Conservation (phyloP, 2,888 invertebrate genomes). For the Lutraria lutraria region DNA sequence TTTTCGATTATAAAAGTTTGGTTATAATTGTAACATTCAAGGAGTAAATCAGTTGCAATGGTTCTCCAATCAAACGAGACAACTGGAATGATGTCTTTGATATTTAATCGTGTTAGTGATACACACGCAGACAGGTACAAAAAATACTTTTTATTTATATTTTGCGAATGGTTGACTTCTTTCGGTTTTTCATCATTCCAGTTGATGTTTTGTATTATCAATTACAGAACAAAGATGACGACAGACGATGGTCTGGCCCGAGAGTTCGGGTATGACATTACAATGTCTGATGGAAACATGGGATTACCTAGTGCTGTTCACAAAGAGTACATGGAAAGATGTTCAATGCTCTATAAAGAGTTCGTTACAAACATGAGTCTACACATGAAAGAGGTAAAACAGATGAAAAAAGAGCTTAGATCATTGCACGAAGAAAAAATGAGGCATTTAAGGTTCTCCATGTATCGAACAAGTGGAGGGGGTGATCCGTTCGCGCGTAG, state of each 20-base stretch:
- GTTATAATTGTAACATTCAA: too few relatives aligned
- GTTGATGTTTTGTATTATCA: not conserved
- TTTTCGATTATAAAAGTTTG: too few relatives aligned
- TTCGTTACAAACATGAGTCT: constrained; percentile 75
- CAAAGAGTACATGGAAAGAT: constrained; percentile 74
- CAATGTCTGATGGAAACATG: constrained; percentile 76
- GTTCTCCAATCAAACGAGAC: too few relatives aligned
- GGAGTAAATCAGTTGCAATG: too few relatives aligned
- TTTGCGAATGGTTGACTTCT: too few relatives aligned
- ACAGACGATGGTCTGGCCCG: constrained; percentile 65
- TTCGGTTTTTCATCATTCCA: not conserved
- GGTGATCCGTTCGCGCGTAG: constrained; percentile 58
- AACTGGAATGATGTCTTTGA: too few relatives aligned
- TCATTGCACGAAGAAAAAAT: constrained; percentile 69
- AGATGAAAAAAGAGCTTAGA: constrained; percentile 62
- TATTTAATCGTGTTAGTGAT: too few relatives aligned
- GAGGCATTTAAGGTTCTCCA: constrained; percentile 66
- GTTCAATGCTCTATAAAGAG: constrained; percentile 74
- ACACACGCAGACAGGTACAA: too few relatives aligned
- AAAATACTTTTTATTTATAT: too few relatives aligned
- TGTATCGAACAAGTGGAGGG: constrained; percentile 61
- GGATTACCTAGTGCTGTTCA: constrained; percentile 75
- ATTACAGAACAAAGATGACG: constrained; percentile 7
- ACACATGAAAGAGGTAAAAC: constrained; percentile 74
- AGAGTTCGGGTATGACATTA: constrained; percentile 79